Evolutionary conservation across 2,113 vertebrate genomes (phyloP).

Genomic region (Beaufortia kweichowensis): DNA sequence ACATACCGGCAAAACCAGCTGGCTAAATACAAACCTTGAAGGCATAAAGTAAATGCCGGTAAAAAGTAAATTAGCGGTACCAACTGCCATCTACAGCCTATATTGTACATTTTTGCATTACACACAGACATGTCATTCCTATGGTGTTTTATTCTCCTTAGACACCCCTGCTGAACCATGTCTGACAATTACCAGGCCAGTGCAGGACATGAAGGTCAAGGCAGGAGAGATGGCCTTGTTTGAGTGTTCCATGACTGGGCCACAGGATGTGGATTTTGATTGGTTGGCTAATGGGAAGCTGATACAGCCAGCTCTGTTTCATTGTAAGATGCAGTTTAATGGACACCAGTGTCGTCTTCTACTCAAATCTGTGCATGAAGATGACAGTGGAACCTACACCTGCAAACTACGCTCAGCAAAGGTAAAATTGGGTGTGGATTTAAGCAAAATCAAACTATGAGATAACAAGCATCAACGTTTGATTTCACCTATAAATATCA

Average conservation of each 20-base stretch:
- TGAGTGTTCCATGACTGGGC: constrained; percentile 86
- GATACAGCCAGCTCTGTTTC: constrained; percentile 91
- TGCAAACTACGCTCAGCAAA: constrained; percentile 94
- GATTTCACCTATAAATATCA: no score
- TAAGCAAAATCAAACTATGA: no score
- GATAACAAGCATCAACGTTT: no score
- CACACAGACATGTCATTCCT: background rate
- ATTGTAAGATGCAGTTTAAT: constrained; percentile 98
- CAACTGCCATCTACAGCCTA: no score
- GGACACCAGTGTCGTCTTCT: constrained; percentile 88
- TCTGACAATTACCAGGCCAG: constrained; percentile 79
- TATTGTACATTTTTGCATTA: no score
- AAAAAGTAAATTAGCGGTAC: no score
- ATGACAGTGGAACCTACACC: constrained; percentile 89
- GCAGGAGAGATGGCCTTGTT: constrained; percentile 91
- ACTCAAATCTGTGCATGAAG: constrained; percentile 91
- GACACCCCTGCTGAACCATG: constrained; percentile 72
- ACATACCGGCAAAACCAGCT: no score
- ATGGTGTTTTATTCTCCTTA: constrained; percentile 45
- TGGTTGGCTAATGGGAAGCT: constrained; percentile 91
- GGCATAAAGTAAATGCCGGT: no score
- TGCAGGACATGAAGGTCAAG: constrained; percentile 81
- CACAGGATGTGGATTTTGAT: constrained; percentile 88
- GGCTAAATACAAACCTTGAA: no score
- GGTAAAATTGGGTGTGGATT: constrained; percentile 75